Evolutionary conservation across 1,140 invertebrate species (phyloP).

Genomic region (Drosophila sproati): DNA sequence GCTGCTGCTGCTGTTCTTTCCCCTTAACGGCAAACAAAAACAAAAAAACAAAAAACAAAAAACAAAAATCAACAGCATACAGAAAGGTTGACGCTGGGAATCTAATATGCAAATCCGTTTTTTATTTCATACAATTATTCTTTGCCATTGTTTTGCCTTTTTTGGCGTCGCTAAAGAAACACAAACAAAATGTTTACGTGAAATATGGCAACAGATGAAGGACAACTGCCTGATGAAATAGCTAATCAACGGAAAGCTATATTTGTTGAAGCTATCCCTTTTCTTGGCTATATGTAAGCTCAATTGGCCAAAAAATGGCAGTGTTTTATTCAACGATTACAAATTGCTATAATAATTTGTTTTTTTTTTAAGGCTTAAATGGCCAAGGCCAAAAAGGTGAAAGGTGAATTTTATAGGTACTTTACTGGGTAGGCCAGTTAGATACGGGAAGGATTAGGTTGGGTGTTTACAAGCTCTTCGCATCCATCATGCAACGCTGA

Average conservation of each 20-base stretch:
- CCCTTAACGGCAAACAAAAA: constrained; percentile 75
- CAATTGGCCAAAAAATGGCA: too few relatives aligned
- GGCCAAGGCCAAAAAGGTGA: too few relatives aligned
- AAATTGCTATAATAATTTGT: too few relatives aligned
- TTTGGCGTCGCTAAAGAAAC: constrained; percentile 10
- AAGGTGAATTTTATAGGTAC: too few relatives aligned
- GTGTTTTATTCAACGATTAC: too few relatives aligned
- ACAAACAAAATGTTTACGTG: constrained; percentile 33
- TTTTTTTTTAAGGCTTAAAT: too few relatives aligned
- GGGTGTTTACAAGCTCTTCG: not conserved
- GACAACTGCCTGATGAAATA: constrained; percentile 29
- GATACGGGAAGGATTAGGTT: constrained; percentile 2
- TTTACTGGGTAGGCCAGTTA: not conserved
- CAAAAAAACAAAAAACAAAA: constrained; percentile 41
- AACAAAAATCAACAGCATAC: constrained; percentile 55
- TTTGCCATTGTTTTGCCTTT: constrained; percentile 59
- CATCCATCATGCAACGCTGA: constrained; percentile 63
- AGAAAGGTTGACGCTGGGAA: constrained; percentile 65
- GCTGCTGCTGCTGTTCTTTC: not conserved
- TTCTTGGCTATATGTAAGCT: not conserved
- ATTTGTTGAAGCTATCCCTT: not conserved
- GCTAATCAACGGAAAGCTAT: constrained; percentile 53
- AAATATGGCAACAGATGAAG: constrained; percentile 6
- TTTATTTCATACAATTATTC: constrained; percentile 83
- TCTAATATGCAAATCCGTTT: constrained; percentile 83